Conservation (phyloP, 1,140 invertebrate species). For the Reticulitermes speratus region DNA sequence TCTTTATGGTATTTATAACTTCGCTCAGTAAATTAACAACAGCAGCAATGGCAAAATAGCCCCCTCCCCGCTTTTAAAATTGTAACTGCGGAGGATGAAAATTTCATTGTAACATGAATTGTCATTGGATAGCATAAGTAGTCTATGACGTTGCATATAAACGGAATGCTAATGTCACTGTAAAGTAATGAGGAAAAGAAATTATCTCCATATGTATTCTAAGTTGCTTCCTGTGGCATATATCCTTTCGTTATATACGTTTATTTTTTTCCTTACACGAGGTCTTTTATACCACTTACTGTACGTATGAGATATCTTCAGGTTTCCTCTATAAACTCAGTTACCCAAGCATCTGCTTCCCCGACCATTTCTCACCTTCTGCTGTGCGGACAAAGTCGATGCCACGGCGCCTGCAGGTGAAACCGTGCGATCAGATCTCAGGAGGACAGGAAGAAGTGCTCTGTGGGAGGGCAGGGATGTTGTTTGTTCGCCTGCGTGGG, state of each 20-base stretch:
- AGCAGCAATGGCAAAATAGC: too few species aligned
- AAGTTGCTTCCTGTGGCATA: background rate
- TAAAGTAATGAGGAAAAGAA: background rate
- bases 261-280: too few species aligned
- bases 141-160: background rate
- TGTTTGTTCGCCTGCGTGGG: background rate
- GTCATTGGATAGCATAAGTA: background rate
- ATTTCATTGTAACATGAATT: too few species aligned
- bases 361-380: background rate
- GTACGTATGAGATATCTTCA: background rate
- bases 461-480: background rate
- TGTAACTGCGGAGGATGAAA: too few species aligned
- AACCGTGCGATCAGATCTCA: background rate
- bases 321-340: conserved; percentile 2
- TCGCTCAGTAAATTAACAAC: too few species aligned
- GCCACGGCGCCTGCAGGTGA: background rate
- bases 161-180: background rate
- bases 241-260: background rate
- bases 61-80: too few species aligned
- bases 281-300: too few species aligned
- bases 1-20: too few species aligned
- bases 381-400: too few species aligned
- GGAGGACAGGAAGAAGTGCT: background rate
- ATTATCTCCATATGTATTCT: background rate
- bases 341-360: background rate